Evolutionary conservation across 1,140 invertebrate genomes (phyloP).

Genomic region (Aphidius ervi): DNA sequence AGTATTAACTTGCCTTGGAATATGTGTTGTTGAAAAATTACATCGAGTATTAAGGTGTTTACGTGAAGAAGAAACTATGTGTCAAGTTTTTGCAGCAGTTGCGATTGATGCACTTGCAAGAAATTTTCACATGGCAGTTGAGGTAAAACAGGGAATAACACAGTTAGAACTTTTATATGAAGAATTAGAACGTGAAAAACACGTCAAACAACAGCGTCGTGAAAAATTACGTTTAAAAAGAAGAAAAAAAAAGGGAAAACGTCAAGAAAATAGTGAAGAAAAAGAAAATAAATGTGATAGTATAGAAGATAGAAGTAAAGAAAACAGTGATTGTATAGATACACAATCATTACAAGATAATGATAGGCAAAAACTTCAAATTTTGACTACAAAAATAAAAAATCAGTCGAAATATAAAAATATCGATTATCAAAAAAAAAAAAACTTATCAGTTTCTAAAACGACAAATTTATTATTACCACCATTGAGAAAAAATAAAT

Average conservation of each 20-base stretch:
- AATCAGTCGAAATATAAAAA: too few species aligned
- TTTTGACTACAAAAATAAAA: too few species aligned
- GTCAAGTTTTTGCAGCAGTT: constrained; percentile 84
- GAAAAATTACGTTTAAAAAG: constrained; percentile 83
- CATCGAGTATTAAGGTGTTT: constrained; percentile 80
- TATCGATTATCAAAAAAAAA: too few species aligned
- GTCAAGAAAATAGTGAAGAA: constrained; percentile 53
- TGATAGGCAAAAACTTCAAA: too few species aligned
- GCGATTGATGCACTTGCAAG: constrained; percentile 80
- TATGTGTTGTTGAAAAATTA: constrained; percentile 85
- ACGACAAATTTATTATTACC: too few species aligned
- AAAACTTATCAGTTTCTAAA: too few species aligned
- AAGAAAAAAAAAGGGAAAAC: constrained; percentile 74
- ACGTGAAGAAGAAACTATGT: constrained; percentile 85
- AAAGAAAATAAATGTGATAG: constrained; percentile 47
- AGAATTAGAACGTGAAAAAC: constrained; percentile 78
- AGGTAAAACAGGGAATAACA: constrained; percentile 82
- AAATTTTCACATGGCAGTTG: constrained; percentile 84
- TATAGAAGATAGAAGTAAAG: constrained; percentile 8
- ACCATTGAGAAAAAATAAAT: constrained; percentile 22
- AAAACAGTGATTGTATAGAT: constrained; percentile 7
- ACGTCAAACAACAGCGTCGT: constrained; percentile 74
- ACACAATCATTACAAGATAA: not conserved
- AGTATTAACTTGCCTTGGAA: constrained; percentile 86
- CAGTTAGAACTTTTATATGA: constrained; percentile 79